These are phyloP conservation scores for Stomatorhinus ivindoensis DNA, from an alignment of 2,113 vertebrate species.

Conservation along the genomic window DNA sequence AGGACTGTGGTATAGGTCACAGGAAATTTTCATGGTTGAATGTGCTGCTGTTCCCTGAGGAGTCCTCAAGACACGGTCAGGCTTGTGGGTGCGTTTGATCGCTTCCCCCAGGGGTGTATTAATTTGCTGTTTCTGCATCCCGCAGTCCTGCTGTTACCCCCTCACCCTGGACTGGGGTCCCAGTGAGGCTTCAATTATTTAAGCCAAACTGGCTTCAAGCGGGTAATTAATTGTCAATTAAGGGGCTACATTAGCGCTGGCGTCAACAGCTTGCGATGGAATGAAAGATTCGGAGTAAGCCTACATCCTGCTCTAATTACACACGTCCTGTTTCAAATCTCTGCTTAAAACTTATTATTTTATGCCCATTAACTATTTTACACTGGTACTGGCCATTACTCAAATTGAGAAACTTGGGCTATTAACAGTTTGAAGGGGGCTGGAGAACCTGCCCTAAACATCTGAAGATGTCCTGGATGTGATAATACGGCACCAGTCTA, in stretches of 20 bases:
- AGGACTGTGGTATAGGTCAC: background rate
- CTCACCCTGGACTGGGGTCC: background rate
- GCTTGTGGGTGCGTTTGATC: background rate
- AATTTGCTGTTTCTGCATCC: background rate
- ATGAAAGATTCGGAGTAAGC: background rate
- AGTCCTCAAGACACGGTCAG: background rate
- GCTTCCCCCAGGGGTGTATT: background rate
- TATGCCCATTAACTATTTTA: background rate
- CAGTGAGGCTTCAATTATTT: constrained; percentile 11
- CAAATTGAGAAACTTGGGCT: background rate
- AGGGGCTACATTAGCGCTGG: background rate
- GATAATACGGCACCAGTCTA: background rate
- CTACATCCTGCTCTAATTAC: background rate
- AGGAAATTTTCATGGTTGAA: background rate
- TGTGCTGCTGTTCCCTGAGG: background rate
- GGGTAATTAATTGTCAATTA: constrained; percentile 22
- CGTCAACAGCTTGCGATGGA: constrained; percentile 3
- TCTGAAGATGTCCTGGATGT: background rate
- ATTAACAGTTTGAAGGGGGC: background rate
- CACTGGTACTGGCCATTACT: background rate
- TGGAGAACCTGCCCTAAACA: background rate
- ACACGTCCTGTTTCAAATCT: background rate
- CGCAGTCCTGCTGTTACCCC: background rate
- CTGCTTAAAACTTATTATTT: background rate
- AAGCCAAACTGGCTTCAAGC: background rate